Evolutionary conservation across 2,113 vertebrate species (phyloP), one percentile per base, ranked within the genome.

Genomic region (Artemisiospiza belli): DNA sequence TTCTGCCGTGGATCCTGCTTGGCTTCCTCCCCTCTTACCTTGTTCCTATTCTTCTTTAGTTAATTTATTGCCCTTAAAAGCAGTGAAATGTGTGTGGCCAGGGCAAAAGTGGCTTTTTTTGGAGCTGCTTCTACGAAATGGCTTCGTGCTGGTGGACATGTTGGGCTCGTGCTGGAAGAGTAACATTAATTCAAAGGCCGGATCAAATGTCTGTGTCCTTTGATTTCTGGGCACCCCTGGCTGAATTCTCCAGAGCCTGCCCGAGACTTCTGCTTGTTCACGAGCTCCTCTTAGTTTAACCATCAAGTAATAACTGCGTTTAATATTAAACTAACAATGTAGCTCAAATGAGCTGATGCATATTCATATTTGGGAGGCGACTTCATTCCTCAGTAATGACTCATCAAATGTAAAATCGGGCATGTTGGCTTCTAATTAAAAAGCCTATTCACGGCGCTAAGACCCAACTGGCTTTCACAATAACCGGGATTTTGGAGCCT

Each of bases 341-440:
- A 55, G 86, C 35, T 87, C 86, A 25, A 87, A 92, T 95, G 82
- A 94, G 94, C 94, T 89, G 92, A 79, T 97, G 95, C 95, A 94
- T 97, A 96, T 96, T 97, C 97, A 97, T 94, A 63, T 52, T 95
- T 91, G 96, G 96, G 96, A 97, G 96, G 96, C 86, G 69, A 87
- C 96, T 97, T 96, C 95, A 57, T 97, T 95, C 96, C 93, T 95
- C 76, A 41, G 89, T 89, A 89, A 44, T 97, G 95, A 97, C 96
- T 97, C 97, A 97, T 95, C 95, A 96, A 88, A 96, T 96, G 82
- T 96, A 96, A 91, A 96, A 95, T 96, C 89, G 41, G 89, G 89
- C 95, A 95, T 78, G 92, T 86, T 95, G 28, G 94, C 90, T 95
- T 95, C 93, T 96, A 85, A 93, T 97, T 94, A 88, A 83, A 92